Base-by-base conservation (phyloP, 2,113 vertebrate species). In the Vimba vimba region DNA sequence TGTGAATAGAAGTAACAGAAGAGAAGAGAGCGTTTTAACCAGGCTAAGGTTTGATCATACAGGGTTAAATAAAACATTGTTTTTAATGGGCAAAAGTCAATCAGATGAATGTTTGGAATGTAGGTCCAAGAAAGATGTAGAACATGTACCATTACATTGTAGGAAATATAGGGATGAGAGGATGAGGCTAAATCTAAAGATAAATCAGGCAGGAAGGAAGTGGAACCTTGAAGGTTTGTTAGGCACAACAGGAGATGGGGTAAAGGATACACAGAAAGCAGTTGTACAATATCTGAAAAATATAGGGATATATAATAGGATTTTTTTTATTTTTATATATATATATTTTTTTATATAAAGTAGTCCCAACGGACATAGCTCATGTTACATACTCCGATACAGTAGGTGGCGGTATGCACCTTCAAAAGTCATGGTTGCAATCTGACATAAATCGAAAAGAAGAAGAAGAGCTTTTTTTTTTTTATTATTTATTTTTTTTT, bases 1-100 rank as follows among this genome's bases (percentile, higher is more conserved):
- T 68, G 25, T 68, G n/a, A 68, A 68, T 68, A 19, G 64, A 27
- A 25, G 64, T n/a, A 68, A 68, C 6, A 68, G 27, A 39, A 71
- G 17, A 13, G 36, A 45, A 36, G 36, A 69, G 12, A 7, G 27
- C 1, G 17, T 36, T 6, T 9, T 36, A 69, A 69, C 27, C 17
- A 30, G 6, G 13, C 0, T 69, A 4, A 69, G 66, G 17, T 69
- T 69, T 36, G 30, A 36, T 10, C 30, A 69, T 5, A 66, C 69
- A 73, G 69, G 36, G 6, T 69, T 69, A 69, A 73, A 73, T 9
- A 45, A 73, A 73, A 73, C 23, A 60, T 60, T 60, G 59, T 60
- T 60, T 11, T 25, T 5, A 27, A 27, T 27, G 8, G 59, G n/a
- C 25, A 12, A 25, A 62, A 62, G 19, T 12, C 11, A 25, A 62